Evolutionary conservation across 2,888 invertebrate species (phyloP), one percentile per base, ranked within the genome.

Genomic region (Trisateles emortualis): DNA sequence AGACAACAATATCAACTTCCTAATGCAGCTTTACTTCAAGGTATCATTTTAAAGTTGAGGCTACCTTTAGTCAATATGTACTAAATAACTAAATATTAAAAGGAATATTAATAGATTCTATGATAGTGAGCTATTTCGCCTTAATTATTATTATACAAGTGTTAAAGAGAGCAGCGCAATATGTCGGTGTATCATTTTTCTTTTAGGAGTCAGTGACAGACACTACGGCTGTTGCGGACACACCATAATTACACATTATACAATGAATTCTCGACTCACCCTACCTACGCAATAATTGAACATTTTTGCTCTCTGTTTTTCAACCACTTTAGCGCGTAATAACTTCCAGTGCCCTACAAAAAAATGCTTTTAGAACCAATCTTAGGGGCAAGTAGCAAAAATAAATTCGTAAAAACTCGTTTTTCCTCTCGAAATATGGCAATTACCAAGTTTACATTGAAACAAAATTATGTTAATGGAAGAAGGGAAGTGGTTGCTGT

Each of bases 391-490:
- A 69, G 48, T 52, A 58, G 53, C 55, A 68, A 55, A 69, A 55
- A 65, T 67, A 69, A 66, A 64, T 64, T 59, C 57, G 54, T 61
- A 45, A 63, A 53, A 66, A 64, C 50, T 57, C 68, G 55, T 57
- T 66, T 63, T 60, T 46, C 51, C 51, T 54, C 42, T 26, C 30
- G 30, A 54, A 64, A 69, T 68, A 70, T 62, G 60, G 60, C 74
- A 67, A 74, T 77, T 72, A 68, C 68, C 26, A 64, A 72, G 71
- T 74, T 75, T 65, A 60, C 69, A 72, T 67, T 71, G 67, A 62
- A 72, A 72, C 60, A 51, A 56, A 70, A 72, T 74, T 68, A 69
- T 64, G 64, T 59, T 68, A 71, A 74, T 67, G 51, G 58, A 49
- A 58, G 52, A 40, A 54, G 46, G 48, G 26, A 41, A 52, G 44